phyloP scores from a whole-genome alignment of 2,888 invertebrate genomes.

The Cataglyphis livida region DNA sequence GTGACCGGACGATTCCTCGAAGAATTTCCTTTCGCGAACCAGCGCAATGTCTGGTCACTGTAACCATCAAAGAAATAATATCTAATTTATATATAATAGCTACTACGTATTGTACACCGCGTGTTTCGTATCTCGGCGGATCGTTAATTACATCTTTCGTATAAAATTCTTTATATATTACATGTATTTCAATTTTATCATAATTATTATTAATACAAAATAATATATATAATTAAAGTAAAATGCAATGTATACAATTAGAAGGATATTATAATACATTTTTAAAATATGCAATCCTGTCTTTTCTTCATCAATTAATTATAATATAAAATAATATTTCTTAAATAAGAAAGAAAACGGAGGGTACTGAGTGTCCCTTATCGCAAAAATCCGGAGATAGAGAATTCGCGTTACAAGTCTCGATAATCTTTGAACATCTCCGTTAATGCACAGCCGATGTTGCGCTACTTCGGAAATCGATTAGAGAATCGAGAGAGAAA shows the following conservation, averaged over 20 bases:
- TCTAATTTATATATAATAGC: background rate
- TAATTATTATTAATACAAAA: no score
- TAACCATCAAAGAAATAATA: background rate
- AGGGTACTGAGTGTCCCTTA: background rate
- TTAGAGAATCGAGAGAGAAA: conserved; percentile 14
- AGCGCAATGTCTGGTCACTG: background rate
- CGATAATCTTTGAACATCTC: conserved; percentile 12
- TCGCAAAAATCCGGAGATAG: background rate
- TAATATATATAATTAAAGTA: no score
- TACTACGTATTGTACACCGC: background rate
- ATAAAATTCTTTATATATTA: background rate
- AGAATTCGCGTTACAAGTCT: background rate
- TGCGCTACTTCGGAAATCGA: conserved; percentile 31
- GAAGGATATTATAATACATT: background rate
- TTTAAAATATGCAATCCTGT: background rate
- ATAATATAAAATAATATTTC: background rate
- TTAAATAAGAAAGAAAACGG: background rate
- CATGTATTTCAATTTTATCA: background rate
- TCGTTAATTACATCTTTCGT: background rate
- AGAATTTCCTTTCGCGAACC: background rate
- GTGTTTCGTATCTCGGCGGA: background rate
- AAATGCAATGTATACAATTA: background rate
- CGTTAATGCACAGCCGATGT: background rate
- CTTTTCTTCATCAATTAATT: background rate
- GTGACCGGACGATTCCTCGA: background rate